Evolutionary conservation across 1,140 invertebrate genomes (phyloP).

Genomic region (Hormaphis cornu): DNA sequence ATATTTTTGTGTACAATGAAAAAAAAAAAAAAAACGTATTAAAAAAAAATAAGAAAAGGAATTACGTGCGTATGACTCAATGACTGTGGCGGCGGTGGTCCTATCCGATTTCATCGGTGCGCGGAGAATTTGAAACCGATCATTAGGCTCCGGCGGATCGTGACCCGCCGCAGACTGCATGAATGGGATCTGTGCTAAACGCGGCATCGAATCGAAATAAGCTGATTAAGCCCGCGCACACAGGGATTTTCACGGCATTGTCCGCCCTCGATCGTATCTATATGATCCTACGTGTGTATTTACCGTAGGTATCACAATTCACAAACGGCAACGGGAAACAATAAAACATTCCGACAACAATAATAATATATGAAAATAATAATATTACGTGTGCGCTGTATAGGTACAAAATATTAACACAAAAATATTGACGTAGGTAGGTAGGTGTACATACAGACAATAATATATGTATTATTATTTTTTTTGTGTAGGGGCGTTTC

Average conservation of each 20-base stretch:
- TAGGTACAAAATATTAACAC: too few relatives aligned
- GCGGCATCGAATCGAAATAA: conserved; percentile 21
- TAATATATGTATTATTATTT: too few relatives aligned
- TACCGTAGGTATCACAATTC: not conserved
- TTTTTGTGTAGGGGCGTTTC: too few relatives aligned
- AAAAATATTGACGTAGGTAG: too few relatives aligned
- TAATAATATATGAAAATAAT: not conserved
- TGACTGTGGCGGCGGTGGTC: conserved; percentile 20
- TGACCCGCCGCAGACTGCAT: not conserved
- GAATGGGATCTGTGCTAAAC: conserved; percentile 13
- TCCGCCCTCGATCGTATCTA: not conserved
- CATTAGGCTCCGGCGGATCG: conserved; percentile 28
- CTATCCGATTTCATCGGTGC: conserved; percentile 30
- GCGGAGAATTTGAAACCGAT: conserved; percentile 29
- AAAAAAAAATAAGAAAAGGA: not conserved
- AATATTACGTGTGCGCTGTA: not conserved
- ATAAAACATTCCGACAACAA: not conserved
- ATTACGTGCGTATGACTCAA: conserved; percentile 26
- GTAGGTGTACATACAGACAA: too few relatives aligned
- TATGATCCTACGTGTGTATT: not conserved
- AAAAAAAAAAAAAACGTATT: not conserved
- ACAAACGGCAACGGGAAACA: not conserved
- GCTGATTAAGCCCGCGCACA: conserved; percentile 2
- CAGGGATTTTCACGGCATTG: conserved; percentile 3
- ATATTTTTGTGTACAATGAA: not conserved